Evolutionary conservation across 2,113 vertebrate genomes (phyloP).

Genomic region (Chamaea fasciata): DNA sequence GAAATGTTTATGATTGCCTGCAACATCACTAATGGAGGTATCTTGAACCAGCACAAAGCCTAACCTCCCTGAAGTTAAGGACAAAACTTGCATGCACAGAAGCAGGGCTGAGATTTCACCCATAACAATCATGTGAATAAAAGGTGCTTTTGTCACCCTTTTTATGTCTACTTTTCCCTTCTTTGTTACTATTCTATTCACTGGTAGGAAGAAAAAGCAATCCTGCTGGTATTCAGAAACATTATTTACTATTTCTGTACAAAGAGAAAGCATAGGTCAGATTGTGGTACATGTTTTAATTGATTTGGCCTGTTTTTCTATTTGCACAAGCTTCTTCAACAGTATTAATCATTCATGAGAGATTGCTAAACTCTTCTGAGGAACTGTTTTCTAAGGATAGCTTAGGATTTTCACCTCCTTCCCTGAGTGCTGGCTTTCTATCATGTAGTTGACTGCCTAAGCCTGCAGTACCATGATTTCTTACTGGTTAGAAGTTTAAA

Average conservation of each 20-base stretch:
- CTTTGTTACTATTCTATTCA: conserved; percentile 18
- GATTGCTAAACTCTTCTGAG: not conserved
- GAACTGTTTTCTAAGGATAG: not conserved
- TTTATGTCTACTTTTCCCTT: not conserved
- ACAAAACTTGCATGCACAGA: not conserved
- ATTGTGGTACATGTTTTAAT: not conserved
- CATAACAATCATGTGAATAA: not conserved
- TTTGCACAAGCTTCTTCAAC: not conserved
- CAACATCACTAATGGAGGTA: not conserved
- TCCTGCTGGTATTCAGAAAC: conserved; percentile 11
- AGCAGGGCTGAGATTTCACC: not conserved
- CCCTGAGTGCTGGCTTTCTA: not conserved
- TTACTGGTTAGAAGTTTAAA: not conserved
- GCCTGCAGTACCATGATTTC: not conserved
- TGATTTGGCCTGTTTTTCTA: not conserved
- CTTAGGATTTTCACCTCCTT: not conserved
- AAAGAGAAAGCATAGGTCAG: not conserved
- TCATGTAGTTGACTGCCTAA: not conserved
- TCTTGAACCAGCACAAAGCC: not conserved
- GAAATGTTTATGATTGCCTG: not conserved
- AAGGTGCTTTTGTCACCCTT: conserved; percentile 22
- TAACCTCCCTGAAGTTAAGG: not conserved
- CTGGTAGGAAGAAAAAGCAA: conserved; percentile 9
- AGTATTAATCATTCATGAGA: conserved; percentile 24
- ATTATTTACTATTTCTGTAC: conserved; percentile 31